These are phyloP conservation scores for Tyto alba DNA, from an alignment of 2,113 vertebrate genomes.

Conservation along the genomic window DNA sequence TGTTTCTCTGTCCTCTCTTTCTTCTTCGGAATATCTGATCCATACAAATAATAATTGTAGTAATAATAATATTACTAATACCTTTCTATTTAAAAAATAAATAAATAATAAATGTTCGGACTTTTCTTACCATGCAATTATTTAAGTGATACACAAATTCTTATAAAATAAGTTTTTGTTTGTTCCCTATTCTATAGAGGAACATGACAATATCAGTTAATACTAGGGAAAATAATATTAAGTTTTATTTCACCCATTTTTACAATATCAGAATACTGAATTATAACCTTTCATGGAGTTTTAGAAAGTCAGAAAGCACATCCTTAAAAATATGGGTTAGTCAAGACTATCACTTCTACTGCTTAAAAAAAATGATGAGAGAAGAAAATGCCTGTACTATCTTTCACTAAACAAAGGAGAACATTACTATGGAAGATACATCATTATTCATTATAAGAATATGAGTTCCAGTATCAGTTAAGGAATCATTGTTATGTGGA, in stretches of 20 bases:
- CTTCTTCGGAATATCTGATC: neutral
- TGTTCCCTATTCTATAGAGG: neutral
- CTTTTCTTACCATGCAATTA: neutral
- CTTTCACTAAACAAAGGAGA: neutral
- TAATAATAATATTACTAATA: neutral
- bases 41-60: neutral
- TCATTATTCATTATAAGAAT: neutral
- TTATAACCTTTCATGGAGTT: constrained; percentile 8
- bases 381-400: neutral
- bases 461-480: neutral
- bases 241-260: neutral
- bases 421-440: neutral
- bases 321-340: neutral
- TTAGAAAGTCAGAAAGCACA: neutral
- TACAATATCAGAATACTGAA: neutral
- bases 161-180: neutral
- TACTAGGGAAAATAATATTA: neutral
- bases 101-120: fast-evolving
- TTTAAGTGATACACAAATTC: neutral
- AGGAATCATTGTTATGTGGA: neutral
- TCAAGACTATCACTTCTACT: neutral
- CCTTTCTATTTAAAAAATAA: neutral
- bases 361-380: neutral
- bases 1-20: neutral
- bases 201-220: neutral